Evolutionary conservation across 2,888 invertebrate species (phyloP).

Genomic region (Timema cristinae): DNA sequence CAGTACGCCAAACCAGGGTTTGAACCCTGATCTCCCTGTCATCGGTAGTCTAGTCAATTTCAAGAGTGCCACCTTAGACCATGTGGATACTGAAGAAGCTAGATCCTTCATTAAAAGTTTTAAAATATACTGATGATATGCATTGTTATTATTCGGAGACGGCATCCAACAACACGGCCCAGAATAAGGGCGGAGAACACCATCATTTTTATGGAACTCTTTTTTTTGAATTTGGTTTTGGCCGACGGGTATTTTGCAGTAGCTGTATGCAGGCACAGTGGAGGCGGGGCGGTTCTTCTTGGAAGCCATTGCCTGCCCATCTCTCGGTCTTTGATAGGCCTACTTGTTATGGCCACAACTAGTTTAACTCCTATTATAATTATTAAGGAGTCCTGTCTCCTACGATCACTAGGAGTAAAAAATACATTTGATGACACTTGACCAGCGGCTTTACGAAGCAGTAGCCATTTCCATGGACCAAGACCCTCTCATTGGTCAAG

Average conservation of each 20-base stretch:
- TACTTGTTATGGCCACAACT: no score
- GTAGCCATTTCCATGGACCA: no score
- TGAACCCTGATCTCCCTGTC: no score
- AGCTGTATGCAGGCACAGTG: conserved; percentile 20
- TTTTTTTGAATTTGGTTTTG: conserved; percentile 17
- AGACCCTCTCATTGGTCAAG: no score
- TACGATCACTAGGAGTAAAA: background rate
- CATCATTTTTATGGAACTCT: conserved; percentile 25
- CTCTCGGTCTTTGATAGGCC: conserved; percentile 12
- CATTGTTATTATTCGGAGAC: background rate
- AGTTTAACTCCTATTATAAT: conserved; percentile 15
- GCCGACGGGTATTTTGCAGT: conserved; percentile 26
- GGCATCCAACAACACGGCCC: background rate
- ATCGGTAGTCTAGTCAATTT: no score
- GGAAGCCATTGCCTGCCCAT: background rate
- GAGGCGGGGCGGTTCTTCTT: conserved; percentile 15
- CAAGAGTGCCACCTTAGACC: no score
- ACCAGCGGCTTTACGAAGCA: no score
- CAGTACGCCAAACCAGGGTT: no score
- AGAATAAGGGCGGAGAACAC: conserved; percentile 17
- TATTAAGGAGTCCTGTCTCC: conserved; percentile 21
- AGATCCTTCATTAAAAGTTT: no score
- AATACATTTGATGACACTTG: no score
- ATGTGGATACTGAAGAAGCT: no score
- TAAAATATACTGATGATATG: no score